Percentiles rank a stretch among this genome's conserved stretches.
These are phyloP conservation scores for Smithornis capensis DNA, from an alignment of 2,113 vertebrate genomes.

Conservation along the genomic window DNA sequence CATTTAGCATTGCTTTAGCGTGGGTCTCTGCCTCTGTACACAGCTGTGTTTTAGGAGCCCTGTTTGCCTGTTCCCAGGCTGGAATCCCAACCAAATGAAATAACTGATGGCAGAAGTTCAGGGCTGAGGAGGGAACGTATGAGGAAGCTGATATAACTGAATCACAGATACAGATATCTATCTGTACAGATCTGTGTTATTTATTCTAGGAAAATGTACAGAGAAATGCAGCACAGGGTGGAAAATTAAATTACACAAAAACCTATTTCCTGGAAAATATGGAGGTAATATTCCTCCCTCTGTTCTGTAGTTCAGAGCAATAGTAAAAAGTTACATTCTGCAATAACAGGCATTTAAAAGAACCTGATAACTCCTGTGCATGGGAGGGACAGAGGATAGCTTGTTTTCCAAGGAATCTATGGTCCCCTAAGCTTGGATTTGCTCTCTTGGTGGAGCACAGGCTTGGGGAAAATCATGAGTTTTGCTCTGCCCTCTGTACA, in stretches of 20 bases:
- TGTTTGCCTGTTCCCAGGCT: not conserved
- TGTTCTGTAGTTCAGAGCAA: not conserved
- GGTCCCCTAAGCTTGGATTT: not conserved
- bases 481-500: not conserved
- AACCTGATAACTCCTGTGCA: not conserved
- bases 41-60: not conserved
- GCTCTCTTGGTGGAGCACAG: not conserved
- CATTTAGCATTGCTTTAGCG: not conserved
- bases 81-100: not conserved
- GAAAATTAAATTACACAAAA: not conserved
- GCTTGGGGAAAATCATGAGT: accelerated
- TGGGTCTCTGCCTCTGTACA: not conserved
- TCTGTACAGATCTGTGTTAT: not conserved
- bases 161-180: not conserved
- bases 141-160: not conserved
- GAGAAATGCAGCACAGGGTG: not conserved
- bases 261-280: not conserved
- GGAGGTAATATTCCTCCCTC: not conserved
- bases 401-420: not conserved
- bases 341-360: not conserved
- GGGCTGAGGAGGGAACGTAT: not conserved
- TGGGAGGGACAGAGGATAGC: not conserved
- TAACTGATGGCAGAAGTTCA: not conserved
- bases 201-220: not conserved
- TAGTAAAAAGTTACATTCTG: not conserved